A percentile compares a stretch with the other conserved stretches of the same genome.
phyloP scores from a whole-genome alignment of 2,797 vertebrate genomes.

The Semotilus atromaculatus region DNA sequence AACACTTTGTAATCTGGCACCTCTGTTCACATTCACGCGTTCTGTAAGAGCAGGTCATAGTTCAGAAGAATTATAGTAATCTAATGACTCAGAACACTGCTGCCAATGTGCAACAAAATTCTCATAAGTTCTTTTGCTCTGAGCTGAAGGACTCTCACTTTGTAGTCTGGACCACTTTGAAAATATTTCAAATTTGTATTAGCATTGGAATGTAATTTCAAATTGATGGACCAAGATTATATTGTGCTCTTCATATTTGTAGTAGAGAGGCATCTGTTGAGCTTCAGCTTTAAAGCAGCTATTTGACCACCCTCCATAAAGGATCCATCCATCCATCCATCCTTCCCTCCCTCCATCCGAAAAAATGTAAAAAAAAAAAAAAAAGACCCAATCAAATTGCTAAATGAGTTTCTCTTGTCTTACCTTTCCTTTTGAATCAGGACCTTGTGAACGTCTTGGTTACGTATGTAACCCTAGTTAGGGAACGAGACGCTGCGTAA shows the following conservation, averaged over 20 bases:
- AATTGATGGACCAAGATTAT: background rate
- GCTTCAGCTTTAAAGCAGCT: background rate
- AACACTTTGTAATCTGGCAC: constrained; percentile 72
- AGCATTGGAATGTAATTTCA: background rate
- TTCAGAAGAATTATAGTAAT: constrained; percentile 66
- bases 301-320: too few species aligned
- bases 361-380: too few species aligned
- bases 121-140: background rate
- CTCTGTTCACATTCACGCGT: constrained; percentile 60
- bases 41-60: constrained; percentile 61
- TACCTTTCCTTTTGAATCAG: background rate
- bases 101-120: constrained; percentile 53
- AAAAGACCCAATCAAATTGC: too few species aligned
- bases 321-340: background rate
- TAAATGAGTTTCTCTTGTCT: background rate
- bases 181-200: background rate
- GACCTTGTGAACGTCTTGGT: background rate
- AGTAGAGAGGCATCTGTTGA: background rate
- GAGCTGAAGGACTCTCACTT: constrained; percentile 2
- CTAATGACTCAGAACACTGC: constrained; percentile 45
- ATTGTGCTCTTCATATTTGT: background rate
- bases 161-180: background rate
- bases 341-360: background rate
- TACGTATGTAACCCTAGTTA: too few species aligned
- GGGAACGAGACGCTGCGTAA: too few species aligned